Evolutionary conservation across 2,113 vertebrate genomes (phyloP), one percentile per base, ranked within the genome.

Genomic region (Sardina pilchardus): DNA sequence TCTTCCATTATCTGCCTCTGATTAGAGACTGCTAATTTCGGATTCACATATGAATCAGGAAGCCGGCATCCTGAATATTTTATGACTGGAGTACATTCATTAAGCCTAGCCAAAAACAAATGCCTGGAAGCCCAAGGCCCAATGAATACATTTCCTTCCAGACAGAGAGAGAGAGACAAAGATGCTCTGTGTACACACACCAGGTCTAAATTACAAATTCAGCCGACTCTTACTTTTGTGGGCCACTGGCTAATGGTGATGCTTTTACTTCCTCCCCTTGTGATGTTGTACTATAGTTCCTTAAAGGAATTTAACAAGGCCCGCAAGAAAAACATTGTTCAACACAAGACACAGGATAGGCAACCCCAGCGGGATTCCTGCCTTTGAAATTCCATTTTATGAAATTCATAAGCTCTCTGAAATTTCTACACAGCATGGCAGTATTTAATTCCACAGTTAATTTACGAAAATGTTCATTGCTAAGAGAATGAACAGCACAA

Each of bases 21-120:
- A 87, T 86, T 81, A 81, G 21, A 81, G 10, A 81, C 19, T 39
- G 36, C 47, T 84, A 1, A 87, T 87, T 88, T 87, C 84, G 75
- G 67, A 82, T 88, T 85, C 50, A 21, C 71, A 75, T 81, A 45
- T 78, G 63, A 47, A 85, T 45, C 80, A 21, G 47, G 78, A 87
- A 82, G 84, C 53, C 16, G 17, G 36, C 0, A n/a, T 24, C 75
- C 71, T 86, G 45, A 90, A 87, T 87, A 87, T 88, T 88, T 90
- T 17, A 86, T 88, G 50, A 47, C 30, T 45, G 8, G 3, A 84
- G 75, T 47, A 78, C 56, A 81, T 44, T 85, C 42, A 83, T 44
- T 34, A 50, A 14, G 10, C 0, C 10, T 50, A 16, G 44, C 21
- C 24, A 34, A 36, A 81, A 80, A 53, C 84, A 81, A 50, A 63